Evolutionary conservation across 2,888 invertebrate species (phyloP).

Genomic region (Chrysomela aeneicollis): DNA sequence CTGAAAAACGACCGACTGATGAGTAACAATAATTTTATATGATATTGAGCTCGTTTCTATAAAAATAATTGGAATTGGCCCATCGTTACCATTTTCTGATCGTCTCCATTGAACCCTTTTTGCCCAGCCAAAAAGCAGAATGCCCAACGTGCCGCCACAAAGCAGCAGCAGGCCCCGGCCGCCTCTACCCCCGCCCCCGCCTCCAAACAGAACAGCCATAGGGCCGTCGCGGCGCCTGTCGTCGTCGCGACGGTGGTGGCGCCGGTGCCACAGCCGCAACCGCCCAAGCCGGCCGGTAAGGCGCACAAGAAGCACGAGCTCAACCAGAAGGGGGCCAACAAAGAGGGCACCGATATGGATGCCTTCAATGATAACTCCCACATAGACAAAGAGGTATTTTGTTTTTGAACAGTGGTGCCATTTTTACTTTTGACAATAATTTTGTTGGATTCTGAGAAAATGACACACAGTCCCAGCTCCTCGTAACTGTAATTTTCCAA

Average conservation of each 20-base stretch:
- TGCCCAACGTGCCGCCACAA: constrained; percentile 44
- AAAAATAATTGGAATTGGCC: too few relatives aligned
- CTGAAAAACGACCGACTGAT: too few relatives aligned
- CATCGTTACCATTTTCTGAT: too few relatives aligned
- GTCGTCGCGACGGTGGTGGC: constrained; percentile 35
- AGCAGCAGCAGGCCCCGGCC: constrained; percentile 32
- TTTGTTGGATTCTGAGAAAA: constrained; percentile 9
- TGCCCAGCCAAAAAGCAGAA: constrained; percentile 57
- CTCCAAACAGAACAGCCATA: constrained; percentile 12
- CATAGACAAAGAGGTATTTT: constrained; percentile 47
- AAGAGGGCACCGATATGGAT: constrained; percentile 70
- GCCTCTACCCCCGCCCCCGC: too few relatives aligned
- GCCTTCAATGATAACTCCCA: constrained; percentile 62
- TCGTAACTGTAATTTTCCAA: constrained; percentile 17
- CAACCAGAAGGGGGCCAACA: constrained; percentile 67
- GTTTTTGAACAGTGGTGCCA: constrained; percentile 18
- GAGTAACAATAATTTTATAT: neutral
- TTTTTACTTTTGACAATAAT: neutral
- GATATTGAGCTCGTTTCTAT: too few relatives aligned
- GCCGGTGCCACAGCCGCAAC: constrained; percentile 56
- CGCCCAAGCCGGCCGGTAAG: constrained; percentile 64
- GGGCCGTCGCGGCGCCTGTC: neutral
- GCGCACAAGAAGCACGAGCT: constrained; percentile 64
- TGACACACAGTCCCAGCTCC: constrained; percentile 34
- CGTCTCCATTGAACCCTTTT: too few relatives aligned